phyloP scores from a whole-genome alignment of 2,113 vertebrate genomes.

The Cynoglossus semilaevis region DNA sequence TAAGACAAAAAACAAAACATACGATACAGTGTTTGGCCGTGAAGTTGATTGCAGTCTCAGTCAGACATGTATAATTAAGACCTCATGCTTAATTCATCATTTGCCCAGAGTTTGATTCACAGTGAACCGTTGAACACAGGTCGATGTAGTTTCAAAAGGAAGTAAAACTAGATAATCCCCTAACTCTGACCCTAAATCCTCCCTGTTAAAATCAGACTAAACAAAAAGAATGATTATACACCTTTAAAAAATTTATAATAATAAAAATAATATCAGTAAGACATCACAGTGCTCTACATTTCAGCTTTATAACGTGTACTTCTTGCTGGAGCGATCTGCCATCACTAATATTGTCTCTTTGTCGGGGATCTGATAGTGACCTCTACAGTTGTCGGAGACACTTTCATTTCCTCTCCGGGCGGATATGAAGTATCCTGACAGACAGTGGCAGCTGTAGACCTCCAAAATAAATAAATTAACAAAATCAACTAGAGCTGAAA shows the following conservation, averaged over 20 bases:
- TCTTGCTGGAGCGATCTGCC: conserved; percentile 49
- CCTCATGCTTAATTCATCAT: background rate
- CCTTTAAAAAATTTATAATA: background rate
- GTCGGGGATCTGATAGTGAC: conserved; percentile 24
- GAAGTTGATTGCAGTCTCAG: background rate
- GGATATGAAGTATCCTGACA: conserved; percentile 64
- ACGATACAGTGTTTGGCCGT: background rate
- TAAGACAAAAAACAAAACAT: too few relatives aligned
- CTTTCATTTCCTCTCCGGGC: conserved; percentile 65
- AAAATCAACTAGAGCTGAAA: conserved; percentile 44
- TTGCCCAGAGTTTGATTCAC: background rate
- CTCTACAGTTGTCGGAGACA: conserved; percentile 44
- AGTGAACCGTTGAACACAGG: background rate
- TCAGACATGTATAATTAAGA: conserved; percentile 1
- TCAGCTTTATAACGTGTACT: conserved; percentile 26
- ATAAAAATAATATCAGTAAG: background rate
- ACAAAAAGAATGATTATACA: too few relatives aligned
- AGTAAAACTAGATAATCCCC: background rate
- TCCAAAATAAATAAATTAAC: conserved; percentile 42
- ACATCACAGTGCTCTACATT: background rate
- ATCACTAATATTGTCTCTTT: conserved; percentile 57
- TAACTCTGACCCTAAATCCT: too few relatives aligned
- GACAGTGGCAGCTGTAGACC: conserved; percentile 5
- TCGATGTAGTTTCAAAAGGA: background rate
- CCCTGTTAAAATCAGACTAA: too few relatives aligned